These are phyloP conservation scores for Drosophila koepferae DNA, from an alignment of 2,888 invertebrate genomes.

Conservation along the genomic window DNA sequence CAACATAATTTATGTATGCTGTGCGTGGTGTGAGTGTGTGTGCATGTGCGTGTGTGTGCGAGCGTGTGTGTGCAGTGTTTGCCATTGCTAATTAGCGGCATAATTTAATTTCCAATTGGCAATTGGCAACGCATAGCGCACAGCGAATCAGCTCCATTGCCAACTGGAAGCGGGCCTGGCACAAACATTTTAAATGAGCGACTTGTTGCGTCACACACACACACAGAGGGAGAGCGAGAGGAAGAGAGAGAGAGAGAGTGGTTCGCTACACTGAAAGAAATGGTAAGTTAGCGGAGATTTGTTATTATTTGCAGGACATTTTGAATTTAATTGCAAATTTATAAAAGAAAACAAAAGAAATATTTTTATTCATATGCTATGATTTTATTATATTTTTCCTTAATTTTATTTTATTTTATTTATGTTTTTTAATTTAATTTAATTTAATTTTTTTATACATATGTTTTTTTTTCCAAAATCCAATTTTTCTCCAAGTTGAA, in stretches of 20 bases:
- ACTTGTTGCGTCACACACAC: slow-evolving; percentile 46
- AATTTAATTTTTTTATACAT: background rate
- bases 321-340: background rate
- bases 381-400: too few species aligned
- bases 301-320: background rate
- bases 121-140: slow-evolving; percentile 46
- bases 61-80: slow-evolving; percentile 11
- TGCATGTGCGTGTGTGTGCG: slow-evolving; percentile 9
- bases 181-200: slow-evolving; percentile 38
- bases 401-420: too few species aligned
- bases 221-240: background rate
- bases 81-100: slow-evolving; percentile 72
- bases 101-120: slow-evolving; percentile 74
- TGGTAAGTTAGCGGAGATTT: background rate
- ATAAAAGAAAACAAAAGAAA: too few species aligned
- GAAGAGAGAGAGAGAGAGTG: too few species aligned
- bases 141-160: background rate
- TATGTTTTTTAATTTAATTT: too few species aligned
- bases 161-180: slow-evolving; percentile 14
- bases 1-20: slow-evolving; percentile 71
- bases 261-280: background rate
- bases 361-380: too few species aligned
- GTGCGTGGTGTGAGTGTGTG: slow-evolving; percentile 10
- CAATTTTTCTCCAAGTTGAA: background rate
- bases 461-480: background rate